Evolutionary conservation across 2,888 invertebrate genomes (phyloP), one percentile per base, ranked within the genome.

Genomic region (Epirrita christyi): DNA sequence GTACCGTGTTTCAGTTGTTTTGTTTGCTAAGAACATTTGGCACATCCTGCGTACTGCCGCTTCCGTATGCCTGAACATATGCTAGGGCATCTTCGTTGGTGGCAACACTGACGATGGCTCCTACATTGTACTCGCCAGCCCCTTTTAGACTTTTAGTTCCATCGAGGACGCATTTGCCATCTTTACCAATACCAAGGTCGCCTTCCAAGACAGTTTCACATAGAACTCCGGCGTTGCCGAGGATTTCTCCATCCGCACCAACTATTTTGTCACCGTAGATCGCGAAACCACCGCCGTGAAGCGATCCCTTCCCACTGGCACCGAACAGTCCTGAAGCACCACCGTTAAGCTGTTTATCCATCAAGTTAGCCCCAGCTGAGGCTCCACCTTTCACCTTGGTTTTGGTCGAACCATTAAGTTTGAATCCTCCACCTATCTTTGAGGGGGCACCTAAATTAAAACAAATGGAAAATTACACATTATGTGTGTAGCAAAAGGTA

Each of bases 351-450:
- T 36, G 34, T 6, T 46, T 53, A 29, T 28, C 36, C 13, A 28
- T 28, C 14, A 46, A 27, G 41, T 34, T 21, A 10, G 41, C 40
- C n/a, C 6, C 11, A 10, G 10, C 32, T 32, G 29, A 15, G 5
- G 15, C 40, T 9, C 0, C 40, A 1, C 21, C 21, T 34, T 21
- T 21, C 21, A 53, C n/a, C 11, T 45, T 46, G 5, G 52, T 15
- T 40, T 40, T 32, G 4, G 10, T 40, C 2, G 45, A 21, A 40
- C 21, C 21, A 21, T 4, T 4, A 4, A 21, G 2, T 21, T 21
- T 21, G 21, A 21, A 21, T 21, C 43, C 51, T 28, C 50, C 43
- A 7, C 42, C 42, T 51, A 44, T 37, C 43, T 21, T 51, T 11
- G 36, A 4, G 3, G 36, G 43, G 10, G 36, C 28, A 37, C 21